Conservation (phyloP, 2,113 vertebrate genomes). For the Lophotis ruficrista region DNA sequence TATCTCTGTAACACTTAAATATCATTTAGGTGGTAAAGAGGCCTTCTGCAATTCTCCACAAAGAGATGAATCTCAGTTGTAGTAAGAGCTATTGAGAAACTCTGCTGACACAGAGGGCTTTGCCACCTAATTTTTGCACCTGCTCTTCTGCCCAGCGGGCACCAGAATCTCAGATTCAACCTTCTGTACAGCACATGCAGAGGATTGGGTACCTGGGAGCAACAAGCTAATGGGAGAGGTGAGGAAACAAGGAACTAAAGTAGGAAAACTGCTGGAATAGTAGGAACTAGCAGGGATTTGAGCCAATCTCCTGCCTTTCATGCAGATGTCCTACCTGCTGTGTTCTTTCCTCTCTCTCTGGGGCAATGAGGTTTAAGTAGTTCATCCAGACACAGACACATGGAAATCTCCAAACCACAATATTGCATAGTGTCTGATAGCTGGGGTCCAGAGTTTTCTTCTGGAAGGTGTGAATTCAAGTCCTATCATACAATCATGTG, state of each 20-base stretch:
- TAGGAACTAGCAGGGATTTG: neutral
- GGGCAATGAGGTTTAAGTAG: neutral
- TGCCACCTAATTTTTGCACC: neutral
- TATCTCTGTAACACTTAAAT: neutral
- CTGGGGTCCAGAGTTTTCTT: neutral
- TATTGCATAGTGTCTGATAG: accelerated
- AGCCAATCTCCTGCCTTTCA: neutral
- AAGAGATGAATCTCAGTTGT: neutral
- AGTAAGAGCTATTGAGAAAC: neutral
- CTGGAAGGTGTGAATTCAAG: neutral
- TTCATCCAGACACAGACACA: too few species aligned
- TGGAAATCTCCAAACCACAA: neutral
- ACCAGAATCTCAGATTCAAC: neutral
- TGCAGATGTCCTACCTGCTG: neutral
- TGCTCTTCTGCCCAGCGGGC: neutral
- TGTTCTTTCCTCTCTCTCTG: neutral
- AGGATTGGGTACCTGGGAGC: neutral
- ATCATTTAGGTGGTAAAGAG: neutral
- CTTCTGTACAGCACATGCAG: neutral
- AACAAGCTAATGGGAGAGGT: neutral
- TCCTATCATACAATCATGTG: neutral
- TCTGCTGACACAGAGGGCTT: neutral
- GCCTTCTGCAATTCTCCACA: neutral
- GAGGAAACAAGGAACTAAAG: neutral
- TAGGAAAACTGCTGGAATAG: neutral